Evolutionary conservation across 2,888 invertebrate species (phyloP), one percentile per base, ranked within the genome.

Genomic region (Carcina quercana): DNA sequence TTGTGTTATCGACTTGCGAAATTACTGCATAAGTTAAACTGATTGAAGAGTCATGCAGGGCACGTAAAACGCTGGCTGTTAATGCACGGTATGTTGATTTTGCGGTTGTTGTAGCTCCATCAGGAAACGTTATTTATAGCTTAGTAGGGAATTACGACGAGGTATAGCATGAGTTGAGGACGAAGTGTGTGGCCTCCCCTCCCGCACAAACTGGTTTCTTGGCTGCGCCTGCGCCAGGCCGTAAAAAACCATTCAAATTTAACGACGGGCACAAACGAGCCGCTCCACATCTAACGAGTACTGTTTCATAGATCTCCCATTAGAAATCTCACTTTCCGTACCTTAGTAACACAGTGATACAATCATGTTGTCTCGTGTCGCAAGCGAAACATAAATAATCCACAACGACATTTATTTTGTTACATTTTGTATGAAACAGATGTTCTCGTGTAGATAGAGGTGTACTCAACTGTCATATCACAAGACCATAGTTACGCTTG

Each of bases 201-300:
- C 50, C 49, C 44, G 42, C 51, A 50, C 47, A 53, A 73, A 75
- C 79, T 59, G 72, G 79, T 75, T 75, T 54, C 43, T 43, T 47
- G 45, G 10, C 22, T 21, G 56, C 54, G 58, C 50, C 40, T 42
- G 42, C 45, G 34, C 33, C 38, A 44, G 34, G 40, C 54, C 47
- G 57, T 53, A 65, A 72, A 73, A 73, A 70, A 58, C 44, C 59
- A 70, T 69, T 73, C 63, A 70, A 69, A 68, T 53, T 76, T 71
- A 65, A 75, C 66, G 66, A 69, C 50, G 41, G 43, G 30, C 51
- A 46, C 58, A 64, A 67, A 67, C 62, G 53, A 62, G 53, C 43
- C 39, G 30, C 50, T 37, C 40, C 38, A 46, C 40, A 42, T 39
- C 42, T 17, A 5, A 7, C 5, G 17, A 47, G 42, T 39, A 45